Evolutionary conservation across 2,113 vertebrate species (phyloP).

Genomic region (Chlamydotis undulata): DNA sequence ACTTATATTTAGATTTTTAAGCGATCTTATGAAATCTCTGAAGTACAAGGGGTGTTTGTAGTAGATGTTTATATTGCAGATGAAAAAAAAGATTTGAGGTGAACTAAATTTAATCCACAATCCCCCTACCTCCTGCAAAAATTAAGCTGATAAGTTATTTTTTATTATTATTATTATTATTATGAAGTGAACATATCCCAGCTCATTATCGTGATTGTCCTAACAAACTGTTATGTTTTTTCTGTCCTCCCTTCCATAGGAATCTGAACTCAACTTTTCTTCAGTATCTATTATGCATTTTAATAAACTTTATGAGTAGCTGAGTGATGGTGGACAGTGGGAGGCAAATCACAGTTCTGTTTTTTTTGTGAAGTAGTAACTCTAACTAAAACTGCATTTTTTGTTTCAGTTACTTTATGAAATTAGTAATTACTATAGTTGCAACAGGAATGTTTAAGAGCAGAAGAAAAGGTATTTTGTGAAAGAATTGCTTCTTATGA

Average conservation of each 20-base stretch:
- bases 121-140: background rate
- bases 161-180: background rate
- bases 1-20: background rate
- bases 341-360: background rate
- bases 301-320: background rate
- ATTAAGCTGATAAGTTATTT: background rate
- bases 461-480: background rate
- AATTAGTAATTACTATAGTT: background rate
- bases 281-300: background rate
- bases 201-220: background rate
- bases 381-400: background rate
- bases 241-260: background rate
- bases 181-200: background rate
- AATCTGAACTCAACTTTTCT: background rate
- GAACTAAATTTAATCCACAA: background rate
- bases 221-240: background rate
- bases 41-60: background rate
- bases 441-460: background rate
- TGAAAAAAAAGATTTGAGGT: background rate
- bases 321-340: background rate
- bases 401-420: background rate
- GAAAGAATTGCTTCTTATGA: background rate
- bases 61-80: background rate
- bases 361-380: background rate
- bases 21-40: background rate